Conservation (phyloP, 2,113 vertebrate species). For the Clarias magur region DNA sequence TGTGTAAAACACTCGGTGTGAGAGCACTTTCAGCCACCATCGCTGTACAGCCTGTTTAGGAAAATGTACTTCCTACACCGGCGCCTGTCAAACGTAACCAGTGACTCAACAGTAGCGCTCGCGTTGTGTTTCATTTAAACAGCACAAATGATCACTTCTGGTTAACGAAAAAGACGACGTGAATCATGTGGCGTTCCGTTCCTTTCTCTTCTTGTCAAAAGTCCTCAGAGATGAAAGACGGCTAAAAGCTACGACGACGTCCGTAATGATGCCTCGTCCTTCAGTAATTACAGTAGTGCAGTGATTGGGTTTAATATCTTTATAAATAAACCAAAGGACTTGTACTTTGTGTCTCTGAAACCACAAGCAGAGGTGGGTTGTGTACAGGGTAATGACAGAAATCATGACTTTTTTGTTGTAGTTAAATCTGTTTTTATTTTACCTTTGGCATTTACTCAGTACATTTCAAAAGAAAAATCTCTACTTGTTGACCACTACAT, state of each 20-base stretch:
- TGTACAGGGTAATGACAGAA: not conserved
- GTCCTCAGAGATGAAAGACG: slow-evolving; percentile 25
- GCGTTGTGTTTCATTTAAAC: not conserved
- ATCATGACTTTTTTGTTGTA: not conserved
- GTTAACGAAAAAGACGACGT: too few relatives aligned
- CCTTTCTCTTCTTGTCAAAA: not conserved
- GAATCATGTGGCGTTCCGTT: slow-evolving; percentile 3
- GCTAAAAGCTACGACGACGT: slow-evolving; percentile 1
- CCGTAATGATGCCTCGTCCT: slow-evolving; percentile 6
- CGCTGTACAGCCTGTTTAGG: not conserved
- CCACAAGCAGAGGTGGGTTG: not conserved
- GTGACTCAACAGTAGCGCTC: not conserved
- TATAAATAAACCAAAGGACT: slow-evolving; percentile 14
- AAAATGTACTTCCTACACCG: not conserved
- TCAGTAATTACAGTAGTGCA: slow-evolving; percentile 33
- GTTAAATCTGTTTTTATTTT: not conserved
- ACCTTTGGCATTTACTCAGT: not conserved
- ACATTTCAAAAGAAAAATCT: not conserved
- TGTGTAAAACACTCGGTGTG: not conserved
- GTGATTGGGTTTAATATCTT: not conserved
- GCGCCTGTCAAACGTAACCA: too few relatives aligned
- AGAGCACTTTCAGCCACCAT: not conserved
- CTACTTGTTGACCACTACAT: not conserved
- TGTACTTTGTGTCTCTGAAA: not conserved
- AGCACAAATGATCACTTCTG: not conserved